phyloP scores from a whole-genome alignment of 1,140 invertebrate species.

The Ptiloglossa arizonensis region DNA sequence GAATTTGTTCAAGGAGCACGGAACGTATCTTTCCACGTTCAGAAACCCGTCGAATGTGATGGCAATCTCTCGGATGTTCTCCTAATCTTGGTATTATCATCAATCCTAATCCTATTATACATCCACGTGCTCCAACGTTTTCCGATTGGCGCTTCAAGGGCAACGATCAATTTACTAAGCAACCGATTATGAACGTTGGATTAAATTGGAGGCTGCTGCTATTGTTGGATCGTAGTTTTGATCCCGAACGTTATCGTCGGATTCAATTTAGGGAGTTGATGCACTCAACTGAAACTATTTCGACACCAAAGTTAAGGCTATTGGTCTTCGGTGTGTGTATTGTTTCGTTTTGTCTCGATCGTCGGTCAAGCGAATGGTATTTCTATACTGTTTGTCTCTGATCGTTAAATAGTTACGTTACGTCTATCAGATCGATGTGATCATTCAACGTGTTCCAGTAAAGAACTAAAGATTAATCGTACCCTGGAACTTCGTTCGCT shows the following conservation, averaged over 20 bases:
- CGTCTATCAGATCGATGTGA: no score
- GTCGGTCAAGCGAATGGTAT: background rate
- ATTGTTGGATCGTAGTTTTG: constrained; percentile 16
- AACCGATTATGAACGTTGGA: background rate
- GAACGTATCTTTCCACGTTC: no score
- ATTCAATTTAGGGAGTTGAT: constrained; percentile 49
- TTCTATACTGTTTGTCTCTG: background rate
- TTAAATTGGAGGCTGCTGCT: constrained; percentile 17
- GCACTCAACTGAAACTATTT: constrained; percentile 30
- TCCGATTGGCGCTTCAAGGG: constrained; percentile 1
- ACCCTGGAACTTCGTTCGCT: no score
- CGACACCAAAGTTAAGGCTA: background rate
- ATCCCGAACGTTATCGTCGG: constrained; percentile 32
- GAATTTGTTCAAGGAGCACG: no score
- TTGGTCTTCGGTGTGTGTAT: background rate
- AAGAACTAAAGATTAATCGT: no score
- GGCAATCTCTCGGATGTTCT: background rate
- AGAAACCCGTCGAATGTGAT: no score
- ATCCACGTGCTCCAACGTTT: background rate
- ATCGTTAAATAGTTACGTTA: no score
- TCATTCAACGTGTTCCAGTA: no score
- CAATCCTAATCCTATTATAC: background rate
- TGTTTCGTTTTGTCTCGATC: background rate
- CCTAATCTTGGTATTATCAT: no score
- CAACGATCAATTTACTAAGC: constrained; percentile 16